phyloP scores from a whole-genome alignment of 2,113 vertebrate species.

The Ailurus styani region DNA sequence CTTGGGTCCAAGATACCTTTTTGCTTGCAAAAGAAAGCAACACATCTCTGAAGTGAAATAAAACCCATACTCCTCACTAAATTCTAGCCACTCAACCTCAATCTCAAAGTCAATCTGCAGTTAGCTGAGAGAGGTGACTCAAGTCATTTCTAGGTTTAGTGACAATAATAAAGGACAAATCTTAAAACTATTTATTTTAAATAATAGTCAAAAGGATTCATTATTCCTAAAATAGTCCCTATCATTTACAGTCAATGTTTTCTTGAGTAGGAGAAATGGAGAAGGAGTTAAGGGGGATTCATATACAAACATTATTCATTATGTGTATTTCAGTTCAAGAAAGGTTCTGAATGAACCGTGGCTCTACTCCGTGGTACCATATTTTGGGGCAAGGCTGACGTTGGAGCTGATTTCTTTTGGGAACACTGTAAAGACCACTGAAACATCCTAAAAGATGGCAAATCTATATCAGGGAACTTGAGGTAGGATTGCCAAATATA shows the following conservation, averaged over 20 bases:
- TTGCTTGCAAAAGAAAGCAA: not conserved
- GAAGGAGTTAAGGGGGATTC: not conserved
- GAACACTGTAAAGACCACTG: not conserved
- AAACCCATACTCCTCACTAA: not conserved
- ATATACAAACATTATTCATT: fast-evolving
- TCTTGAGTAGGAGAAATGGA: not conserved
- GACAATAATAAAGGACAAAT: not conserved
- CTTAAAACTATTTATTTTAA: not conserved
- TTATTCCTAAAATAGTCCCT: not conserved
- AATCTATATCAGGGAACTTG: not conserved
- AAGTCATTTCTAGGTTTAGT: not conserved
- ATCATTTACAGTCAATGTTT: not conserved
- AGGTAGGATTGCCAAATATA: not conserved
- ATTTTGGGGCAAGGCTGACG: not conserved
- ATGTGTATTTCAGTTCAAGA: fast-evolving
- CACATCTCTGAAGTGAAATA: not conserved
- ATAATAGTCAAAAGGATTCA: not conserved
- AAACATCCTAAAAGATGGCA: not conserved
- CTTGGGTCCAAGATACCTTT: not conserved
- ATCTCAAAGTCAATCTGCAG: not conserved
- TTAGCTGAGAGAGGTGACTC: not conserved
- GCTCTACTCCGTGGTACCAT: fast-evolving
- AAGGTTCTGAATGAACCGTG: fast-evolving
- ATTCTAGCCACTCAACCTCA: not conserved
- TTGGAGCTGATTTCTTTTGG: not conserved